Evolutionary conservation across 1,140 invertebrate species (phyloP), one percentile per base, ranked within the genome.

Genomic region (Ctenoplectra terminalis): DNA sequence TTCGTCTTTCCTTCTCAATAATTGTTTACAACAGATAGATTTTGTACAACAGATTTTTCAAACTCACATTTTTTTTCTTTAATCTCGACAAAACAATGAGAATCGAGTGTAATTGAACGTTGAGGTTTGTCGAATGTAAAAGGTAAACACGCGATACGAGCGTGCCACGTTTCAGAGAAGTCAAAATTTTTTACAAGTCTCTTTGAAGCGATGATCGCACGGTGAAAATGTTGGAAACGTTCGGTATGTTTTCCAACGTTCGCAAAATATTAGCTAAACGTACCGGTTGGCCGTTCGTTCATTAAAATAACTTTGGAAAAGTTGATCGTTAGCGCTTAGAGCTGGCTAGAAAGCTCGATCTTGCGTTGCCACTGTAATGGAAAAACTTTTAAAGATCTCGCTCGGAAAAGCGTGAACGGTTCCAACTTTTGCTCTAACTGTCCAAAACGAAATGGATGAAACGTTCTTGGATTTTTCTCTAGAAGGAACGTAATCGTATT

Each of bases 271-370:
- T 15, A 3, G 11, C 0, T 3, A 15, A 15, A 40, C 0, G 26
- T 20, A 2, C 20, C 11, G 43, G n/a, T 37, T 43, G 58, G 58
- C 63, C 63, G 61, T 15, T 72, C 83, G 67, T 82, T 84, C 82
- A 84, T 84, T 84, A 74, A 69, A 85, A 73, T 73, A 78, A 70
- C 83, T 79, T 54, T 58, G 15, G 54, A 56, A 78, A 85, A 85
- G 46, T 82, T 64, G 23, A 69, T 31, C 52, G 69, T 48, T 20
- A 9, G 37, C 20, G 67, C 20, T 31, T 23, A 13, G 31, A 29
- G 15, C 29, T 26, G 60, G 34, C 29, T 3, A 20, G 4, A 15
- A 26, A 15, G 29, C 6, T 70, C 8, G 20, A 4, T 13, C 7
- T 7, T 43, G 26, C 54, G 37, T 29, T 37, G 66, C 40, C 29